Evolutionary conservation across 2,888 invertebrate genomes (phyloP), one percentile per base, ranked within the genome.

Genomic region (Lumbricus terrestris): DNA sequence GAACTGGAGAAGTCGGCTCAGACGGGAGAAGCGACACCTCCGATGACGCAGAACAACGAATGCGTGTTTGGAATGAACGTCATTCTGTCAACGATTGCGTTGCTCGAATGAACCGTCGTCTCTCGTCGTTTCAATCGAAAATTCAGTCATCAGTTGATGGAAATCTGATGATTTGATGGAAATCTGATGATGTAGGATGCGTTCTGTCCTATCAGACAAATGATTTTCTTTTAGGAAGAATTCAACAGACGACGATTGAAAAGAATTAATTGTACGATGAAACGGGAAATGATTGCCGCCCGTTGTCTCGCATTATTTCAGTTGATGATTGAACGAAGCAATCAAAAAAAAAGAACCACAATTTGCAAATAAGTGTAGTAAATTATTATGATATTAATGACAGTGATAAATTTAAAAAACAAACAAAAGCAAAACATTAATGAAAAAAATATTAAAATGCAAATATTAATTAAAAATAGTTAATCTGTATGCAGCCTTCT

Each of bases 11-110:
- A 85, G 85, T 85, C 85, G 85, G 85, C 85, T 11, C 85, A 85
- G 85, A 85, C 85, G 0, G 85, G 85, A 1, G 85, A 85, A 33
- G 85, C 37, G 20, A 85, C 85, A 0, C 85, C 85, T 85, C 85
- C 85, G 34, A 5, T 85, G n/a, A n/a, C n/a, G 85, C 85, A 85
- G 85, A 85, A 85, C 85, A 85, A 85, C 37, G 85, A 85, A 85
- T 34, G 35, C 16, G 85, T 85, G n/a, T 85, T 34, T 37, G 37
- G 37, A 5, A 85, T 85, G 85, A 85, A 85, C 23, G 85, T 85
- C 85, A 85, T 85, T 11, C 85, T 85, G 5, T 85, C 85, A 0
- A 85, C 85, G 20, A 85, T 85, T 18, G 85, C 85, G 2, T 33
- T 85, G 16, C 85, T 85, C 23, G 85, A 85, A 11, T 69, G 69